Percentiles rank a stretch among this genome's conserved stretches.
Conservation (phyloP, 2,888 invertebrate species). For the Drosophila pseudotakahashii region DNA sequence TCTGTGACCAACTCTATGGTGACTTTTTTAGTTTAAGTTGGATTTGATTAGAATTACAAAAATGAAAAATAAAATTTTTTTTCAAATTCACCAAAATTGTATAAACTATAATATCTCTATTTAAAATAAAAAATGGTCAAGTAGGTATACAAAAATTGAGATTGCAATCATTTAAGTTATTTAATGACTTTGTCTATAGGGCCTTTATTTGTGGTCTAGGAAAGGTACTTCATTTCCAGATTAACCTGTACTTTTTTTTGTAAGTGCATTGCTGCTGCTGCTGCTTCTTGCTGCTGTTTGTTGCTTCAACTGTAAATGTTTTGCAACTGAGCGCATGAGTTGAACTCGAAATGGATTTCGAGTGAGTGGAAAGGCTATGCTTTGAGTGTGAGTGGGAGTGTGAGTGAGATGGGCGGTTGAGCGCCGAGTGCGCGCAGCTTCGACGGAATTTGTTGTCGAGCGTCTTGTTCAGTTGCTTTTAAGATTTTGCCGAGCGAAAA, state of each 20-base stretch:
- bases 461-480: slow-evolving; percentile 77
- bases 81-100: too few species aligned
- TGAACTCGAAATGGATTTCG: slow-evolving; percentile 2
- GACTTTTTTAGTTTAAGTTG: too few species aligned
- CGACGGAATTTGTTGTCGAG: slow-evolving; percentile 62
- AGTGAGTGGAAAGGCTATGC: slow-evolving; percentile 27
- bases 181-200: too few species aligned
- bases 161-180: too few species aligned
- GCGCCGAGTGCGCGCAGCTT: slow-evolving; percentile 54
- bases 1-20: too few species aligned
- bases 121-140: too few species aligned
- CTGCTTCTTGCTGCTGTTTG: slow-evolving; percentile 32
- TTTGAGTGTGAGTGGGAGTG: slow-evolving; percentile 20
- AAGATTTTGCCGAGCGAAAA: slow-evolving; percentile 82
- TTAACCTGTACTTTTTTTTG: neutral
- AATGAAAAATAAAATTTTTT: too few species aligned
- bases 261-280: slow-evolving; percentile 3
- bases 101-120: too few species aligned
- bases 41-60: too few species aligned
- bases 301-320: slow-evolving; percentile 40
- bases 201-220: too few species aligned
- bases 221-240: neutral
- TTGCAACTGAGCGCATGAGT: slow-evolving; percentile 54
- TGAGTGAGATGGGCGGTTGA: slow-evolving; percentile 2
- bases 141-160: too few species aligned